Conservation (phyloP, 2,797 vertebrate genomes). For the Naso thynnoides region DNA sequence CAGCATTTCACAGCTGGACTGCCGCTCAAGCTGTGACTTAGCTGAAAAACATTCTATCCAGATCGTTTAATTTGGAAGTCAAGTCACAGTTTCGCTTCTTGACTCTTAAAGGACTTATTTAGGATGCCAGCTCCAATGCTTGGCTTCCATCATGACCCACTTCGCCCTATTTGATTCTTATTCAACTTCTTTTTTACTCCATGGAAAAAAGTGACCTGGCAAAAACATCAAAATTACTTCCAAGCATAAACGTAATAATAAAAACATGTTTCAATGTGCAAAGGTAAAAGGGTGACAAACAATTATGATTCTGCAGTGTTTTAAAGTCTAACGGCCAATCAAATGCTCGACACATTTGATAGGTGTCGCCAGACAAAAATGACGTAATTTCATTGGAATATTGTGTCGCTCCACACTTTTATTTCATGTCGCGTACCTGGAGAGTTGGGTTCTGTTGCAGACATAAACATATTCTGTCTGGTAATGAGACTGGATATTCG, state of each 20-base stretch:
- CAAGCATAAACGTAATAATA: background rate
- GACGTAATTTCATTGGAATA: too few species aligned
- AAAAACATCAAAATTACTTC: background rate
- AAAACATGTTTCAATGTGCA: background rate
- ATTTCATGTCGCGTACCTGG: too few species aligned
- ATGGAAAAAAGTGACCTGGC: background rate
- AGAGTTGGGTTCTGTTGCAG: too few species aligned
- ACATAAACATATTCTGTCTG: too few species aligned
- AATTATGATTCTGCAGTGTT: background rate
- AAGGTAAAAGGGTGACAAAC: background rate
- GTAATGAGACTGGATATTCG: too few species aligned
- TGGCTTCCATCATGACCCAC: constrained; percentile 10
- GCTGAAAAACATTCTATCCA: constrained; percentile 36
- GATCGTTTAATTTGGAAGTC: constrained; percentile 31
- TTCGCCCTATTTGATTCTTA: constrained; percentile 19
- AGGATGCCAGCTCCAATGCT: constrained; percentile 20
- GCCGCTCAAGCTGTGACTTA: constrained; percentile 44
- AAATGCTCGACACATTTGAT: too few species aligned
- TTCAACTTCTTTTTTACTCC: constrained; percentile 8
- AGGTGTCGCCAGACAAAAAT: too few species aligned
- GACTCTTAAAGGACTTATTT: constrained; percentile 17
- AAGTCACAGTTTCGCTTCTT: constrained; percentile 46
- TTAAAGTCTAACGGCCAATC: too few species aligned
- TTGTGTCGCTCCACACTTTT: too few species aligned
- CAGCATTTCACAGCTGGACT: constrained; percentile 32